These are phyloP conservation scores for Boloria selene DNA, from an alignment of 2,888 invertebrate species.

Conservation along the genomic window DNA sequence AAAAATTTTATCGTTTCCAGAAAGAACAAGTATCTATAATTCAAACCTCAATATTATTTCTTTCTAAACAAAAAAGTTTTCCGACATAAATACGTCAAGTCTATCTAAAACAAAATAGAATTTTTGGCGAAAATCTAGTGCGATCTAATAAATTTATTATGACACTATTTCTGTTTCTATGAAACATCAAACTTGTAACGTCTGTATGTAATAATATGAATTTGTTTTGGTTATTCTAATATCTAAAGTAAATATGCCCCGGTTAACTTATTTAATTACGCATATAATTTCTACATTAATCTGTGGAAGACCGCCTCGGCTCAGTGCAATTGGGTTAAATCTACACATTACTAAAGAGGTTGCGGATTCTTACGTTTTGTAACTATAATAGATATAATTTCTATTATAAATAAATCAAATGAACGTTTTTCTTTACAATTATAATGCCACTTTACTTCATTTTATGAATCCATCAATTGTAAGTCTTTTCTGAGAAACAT, in stretches of 20 bases:
- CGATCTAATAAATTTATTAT: conserved; percentile 27
- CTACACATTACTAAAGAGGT: too few relatives aligned
- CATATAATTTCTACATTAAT: background rate
- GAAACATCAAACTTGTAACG: conserved; percentile 10
- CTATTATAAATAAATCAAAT: too few relatives aligned
- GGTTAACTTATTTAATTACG: conserved; percentile 8
- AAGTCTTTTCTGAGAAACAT: too few relatives aligned
- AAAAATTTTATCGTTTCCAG: background rate
- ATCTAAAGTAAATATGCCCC: conserved; percentile 10
- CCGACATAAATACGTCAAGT: conserved; percentile 1
- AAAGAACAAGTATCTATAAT: background rate
- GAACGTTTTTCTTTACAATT: too few relatives aligned
- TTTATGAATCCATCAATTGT: too few relatives aligned
- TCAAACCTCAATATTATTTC: background rate
- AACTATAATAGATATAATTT: too few relatives aligned
- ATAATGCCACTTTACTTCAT: too few relatives aligned
- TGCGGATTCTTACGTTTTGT: too few relatives aligned
- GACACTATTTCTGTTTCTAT: conserved; percentile 20
- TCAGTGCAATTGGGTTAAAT: too few relatives aligned
- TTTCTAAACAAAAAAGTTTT: background rate
- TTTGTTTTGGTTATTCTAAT: conserved; percentile 12
- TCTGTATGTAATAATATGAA: conserved; percentile 6
- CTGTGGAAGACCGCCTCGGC: background rate
- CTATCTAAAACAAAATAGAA: background rate
- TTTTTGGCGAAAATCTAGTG: conserved; percentile 16